phyloP scores from a whole-genome alignment of 2,888 invertebrate genomes.

The Oxyscelio sp. region DNA sequence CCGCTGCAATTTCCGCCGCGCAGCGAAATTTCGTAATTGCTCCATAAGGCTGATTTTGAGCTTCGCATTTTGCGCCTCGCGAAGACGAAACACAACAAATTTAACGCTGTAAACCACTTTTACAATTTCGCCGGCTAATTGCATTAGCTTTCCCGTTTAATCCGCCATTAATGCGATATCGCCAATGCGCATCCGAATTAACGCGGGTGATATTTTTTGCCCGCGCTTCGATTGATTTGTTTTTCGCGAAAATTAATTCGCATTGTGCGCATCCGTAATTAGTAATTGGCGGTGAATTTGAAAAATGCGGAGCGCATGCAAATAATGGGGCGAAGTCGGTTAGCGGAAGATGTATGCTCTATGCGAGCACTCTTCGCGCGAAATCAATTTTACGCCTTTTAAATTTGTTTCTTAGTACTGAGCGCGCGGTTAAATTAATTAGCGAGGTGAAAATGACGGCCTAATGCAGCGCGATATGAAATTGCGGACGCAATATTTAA shows the following conservation, averaged over 20 bases:
- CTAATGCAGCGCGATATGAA: conserved; percentile 22
- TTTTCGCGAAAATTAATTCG: too few relatives aligned
- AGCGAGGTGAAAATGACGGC: conserved; percentile 16
- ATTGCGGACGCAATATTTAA: conserved; percentile 29
- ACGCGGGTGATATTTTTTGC: neutral
- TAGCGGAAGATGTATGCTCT: conserved; percentile 1
- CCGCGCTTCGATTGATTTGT: neutral
- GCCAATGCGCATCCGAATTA: conserved; percentile 3
- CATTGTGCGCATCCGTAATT: too few relatives aligned
- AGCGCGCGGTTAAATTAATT: conserved; percentile 30
- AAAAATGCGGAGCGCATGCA: too few relatives aligned
- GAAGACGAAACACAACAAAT: conserved; percentile 57
- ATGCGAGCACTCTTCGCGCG: neutral
- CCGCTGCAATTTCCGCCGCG: conserved; percentile 73
- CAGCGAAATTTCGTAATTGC: conserved; percentile 72
- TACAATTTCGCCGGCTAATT: conserved; percentile 42
- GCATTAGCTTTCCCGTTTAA: conserved; percentile 28
- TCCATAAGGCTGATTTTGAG: conserved; percentile 52
- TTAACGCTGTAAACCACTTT: conserved; percentile 41
- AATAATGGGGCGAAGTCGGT: neutral
- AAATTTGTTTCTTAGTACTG: conserved; percentile 20
- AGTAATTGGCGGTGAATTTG: too few relatives aligned
- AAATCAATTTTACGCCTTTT: conserved; percentile 24
- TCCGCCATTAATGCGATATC: conserved; percentile 30
- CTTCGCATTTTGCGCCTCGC: conserved; percentile 19